Percentiles rank a stretch among this genome's conserved stretches.
Conservation (phyloP, 2,797 vertebrate species). For the Coranthus polyacanthus region DNA sequence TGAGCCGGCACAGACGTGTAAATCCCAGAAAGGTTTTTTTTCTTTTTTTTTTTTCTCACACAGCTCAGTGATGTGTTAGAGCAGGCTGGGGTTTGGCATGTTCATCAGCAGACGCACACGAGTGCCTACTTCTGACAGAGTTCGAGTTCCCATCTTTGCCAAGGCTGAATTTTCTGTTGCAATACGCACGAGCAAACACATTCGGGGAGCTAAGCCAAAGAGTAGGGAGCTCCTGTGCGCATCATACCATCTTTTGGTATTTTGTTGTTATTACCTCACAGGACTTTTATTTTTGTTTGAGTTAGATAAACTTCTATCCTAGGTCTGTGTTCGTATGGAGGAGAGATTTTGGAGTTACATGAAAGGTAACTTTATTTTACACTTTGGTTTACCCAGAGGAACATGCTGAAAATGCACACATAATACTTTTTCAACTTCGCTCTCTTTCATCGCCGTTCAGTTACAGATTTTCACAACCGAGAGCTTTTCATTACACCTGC, state of each 20-base stretch:
- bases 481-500: neutral
- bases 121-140: no score
- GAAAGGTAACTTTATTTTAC: neutral
- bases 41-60: slow-evolving; percentile 11
- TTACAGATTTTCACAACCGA: slow-evolving; percentile 1
- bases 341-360: neutral
- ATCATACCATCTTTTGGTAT: neutral
- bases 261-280: neutral
- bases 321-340: neutral
- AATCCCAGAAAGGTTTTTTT: slow-evolving; percentile 9
- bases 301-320: neutral
- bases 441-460: neutral
- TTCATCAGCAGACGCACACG: slow-evolving; percentile 25
- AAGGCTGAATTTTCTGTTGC: slow-evolving; percentile 24
- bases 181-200: slow-evolving; percentile 25
- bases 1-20: slow-evolving; percentile 27
- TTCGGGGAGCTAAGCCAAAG: slow-evolving; percentile 8
- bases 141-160: no score
- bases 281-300: neutral
- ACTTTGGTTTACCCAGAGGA: neutral
- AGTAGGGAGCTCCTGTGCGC: neutral
- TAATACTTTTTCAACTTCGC: neutral
- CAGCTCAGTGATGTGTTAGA: slow-evolving; percentile 22
- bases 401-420: neutral
- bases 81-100: slow-evolving; percentile 19